Percentiles rank a stretch among this genome's conserved stretches.
phyloP scores from a whole-genome alignment of 64 coral and sea anemone genomes.

The Stylophora pistillata region DNA sequence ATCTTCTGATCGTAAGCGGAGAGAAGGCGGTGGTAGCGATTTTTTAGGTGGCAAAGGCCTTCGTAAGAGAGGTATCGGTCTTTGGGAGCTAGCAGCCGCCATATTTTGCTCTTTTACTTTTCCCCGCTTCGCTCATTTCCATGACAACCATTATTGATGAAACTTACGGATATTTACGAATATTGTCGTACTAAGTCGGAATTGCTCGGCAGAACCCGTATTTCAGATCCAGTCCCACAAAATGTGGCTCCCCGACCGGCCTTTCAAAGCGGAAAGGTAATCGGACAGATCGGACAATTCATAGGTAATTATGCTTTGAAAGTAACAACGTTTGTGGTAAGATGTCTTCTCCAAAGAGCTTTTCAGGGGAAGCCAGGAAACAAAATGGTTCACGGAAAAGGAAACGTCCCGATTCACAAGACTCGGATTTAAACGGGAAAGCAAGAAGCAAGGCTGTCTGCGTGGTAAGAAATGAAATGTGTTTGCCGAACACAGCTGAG shows the following conservation, averaged over 20 bases:
- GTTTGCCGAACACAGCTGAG: no score
- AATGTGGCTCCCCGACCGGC: neutral
- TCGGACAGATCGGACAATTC: no score
- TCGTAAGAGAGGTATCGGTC: conserved; percentile 76
- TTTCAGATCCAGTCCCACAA: neutral
- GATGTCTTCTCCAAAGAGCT: conserved; percentile 29
- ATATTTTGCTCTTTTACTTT: conserved; percentile 50
- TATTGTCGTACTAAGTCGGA: neutral
- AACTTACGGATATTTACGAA: neutral
- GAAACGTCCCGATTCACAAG: conserved; percentile 14
- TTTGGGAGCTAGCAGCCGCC: conserved; percentile 53
- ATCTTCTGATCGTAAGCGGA: conserved; percentile 16
- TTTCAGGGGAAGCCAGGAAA: conserved; percentile 14
- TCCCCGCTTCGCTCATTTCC: conserved; percentile 60
- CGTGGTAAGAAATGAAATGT: conserved; percentile 15
- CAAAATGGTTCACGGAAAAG: conserved; percentile 44
- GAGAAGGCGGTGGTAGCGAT: conserved; percentile 24
- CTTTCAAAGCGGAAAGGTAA: no score
- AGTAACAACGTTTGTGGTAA: neutral
- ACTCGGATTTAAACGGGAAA: conserved; percentile 13
- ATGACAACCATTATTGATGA: conserved; percentile 61
- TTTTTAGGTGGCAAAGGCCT: conserved; percentile 88
- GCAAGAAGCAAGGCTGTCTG: neutral
- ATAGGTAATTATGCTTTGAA: neutral
- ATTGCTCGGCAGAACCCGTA: neutral